phyloP scores from a whole-genome alignment of 2,113 vertebrate genomes.

The Ia io region DNA sequence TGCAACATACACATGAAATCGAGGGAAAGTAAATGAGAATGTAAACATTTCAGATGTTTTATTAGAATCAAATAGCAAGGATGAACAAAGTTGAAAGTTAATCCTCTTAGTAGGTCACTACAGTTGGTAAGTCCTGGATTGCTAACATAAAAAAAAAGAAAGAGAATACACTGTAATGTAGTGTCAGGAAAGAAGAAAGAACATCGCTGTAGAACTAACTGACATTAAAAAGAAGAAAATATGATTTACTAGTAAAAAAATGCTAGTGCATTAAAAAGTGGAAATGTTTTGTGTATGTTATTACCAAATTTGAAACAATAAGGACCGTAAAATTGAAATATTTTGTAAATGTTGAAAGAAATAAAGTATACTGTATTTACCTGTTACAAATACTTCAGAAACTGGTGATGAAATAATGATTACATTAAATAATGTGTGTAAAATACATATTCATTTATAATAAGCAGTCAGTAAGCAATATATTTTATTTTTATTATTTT shows the following conservation, averaged over 20 bases:
- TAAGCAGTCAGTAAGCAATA: neutral
- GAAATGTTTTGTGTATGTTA: neutral
- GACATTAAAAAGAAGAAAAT: neutral
- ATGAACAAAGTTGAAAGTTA: neutral
- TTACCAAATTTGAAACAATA: neutral
- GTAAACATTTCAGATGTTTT: neutral
- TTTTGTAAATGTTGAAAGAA: neutral
- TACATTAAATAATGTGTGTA: neutral
- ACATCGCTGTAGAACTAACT: neutral
- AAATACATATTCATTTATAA: neutral
- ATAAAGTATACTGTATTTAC: neutral
- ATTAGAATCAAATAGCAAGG: neutral
- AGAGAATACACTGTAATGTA: neutral
- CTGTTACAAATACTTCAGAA: neutral
- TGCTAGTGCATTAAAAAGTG: neutral
- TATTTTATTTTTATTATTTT: neutral
- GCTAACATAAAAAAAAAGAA: neutral
- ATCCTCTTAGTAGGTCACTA: neutral
- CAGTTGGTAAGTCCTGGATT: neutral
- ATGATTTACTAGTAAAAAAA: neutral
- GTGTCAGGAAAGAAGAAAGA: neutral
- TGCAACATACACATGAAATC: constrained; percentile 98
- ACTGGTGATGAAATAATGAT: neutral
- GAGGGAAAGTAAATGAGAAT: constrained; percentile 64
- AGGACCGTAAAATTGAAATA: neutral